Base-by-base conservation (phyloP, 2,888 invertebrate genomes). In the Scaptomyza parva region DNA sequence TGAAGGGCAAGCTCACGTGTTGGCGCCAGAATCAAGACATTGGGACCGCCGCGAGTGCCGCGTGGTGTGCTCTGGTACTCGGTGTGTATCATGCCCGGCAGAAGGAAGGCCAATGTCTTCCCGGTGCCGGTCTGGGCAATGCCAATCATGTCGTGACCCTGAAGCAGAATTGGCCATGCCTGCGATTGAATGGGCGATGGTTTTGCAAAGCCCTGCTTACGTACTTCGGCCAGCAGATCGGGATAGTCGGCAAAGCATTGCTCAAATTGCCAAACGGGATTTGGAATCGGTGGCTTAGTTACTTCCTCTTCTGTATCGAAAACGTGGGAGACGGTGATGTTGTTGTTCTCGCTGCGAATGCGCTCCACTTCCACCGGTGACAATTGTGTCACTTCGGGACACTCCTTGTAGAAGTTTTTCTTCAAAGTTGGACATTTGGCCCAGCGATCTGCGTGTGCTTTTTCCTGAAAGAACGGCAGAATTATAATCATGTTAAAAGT, bases 61-160 rank as follows among this genome's bases (percentile, higher is more conserved):
- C 95, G 92, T 0, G 96, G 95, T n/a, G 93, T 93, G 22, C 93
- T 92, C 91, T 99, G 99, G 1, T 95, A 95, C 72, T 97, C 97
- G 66, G 98, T 97, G 89, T 99, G 98, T 76, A 99, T 96, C 78
- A 99, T 93, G 11, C 97, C 98, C 8, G 99, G 99, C 54, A 99
- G 90, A 0, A 98, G 92, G 89, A 98, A 99, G 0, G 98, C 99
- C 59, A 99, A 92, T 0, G 99, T 99, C 92, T 99, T 99, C 0
- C 98, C 97, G 17, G 97, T 97, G 58, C 97, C 97, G 6, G 97
- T 97, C 92, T 98, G 98, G 0, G 99, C 99, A 74, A 99, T 98
- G 8, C 99, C 99, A 90, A 99, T 98, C 90, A 99, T 92, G 92
- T 99, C 99, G 88, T 96, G 94, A 0, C 99, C 99, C 86, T 95